Evolutionary conservation across 2,113 vertebrate genomes (phyloP), one percentile per base, ranked within the genome.

Genomic region (Dolichotis patagonum): DNA sequence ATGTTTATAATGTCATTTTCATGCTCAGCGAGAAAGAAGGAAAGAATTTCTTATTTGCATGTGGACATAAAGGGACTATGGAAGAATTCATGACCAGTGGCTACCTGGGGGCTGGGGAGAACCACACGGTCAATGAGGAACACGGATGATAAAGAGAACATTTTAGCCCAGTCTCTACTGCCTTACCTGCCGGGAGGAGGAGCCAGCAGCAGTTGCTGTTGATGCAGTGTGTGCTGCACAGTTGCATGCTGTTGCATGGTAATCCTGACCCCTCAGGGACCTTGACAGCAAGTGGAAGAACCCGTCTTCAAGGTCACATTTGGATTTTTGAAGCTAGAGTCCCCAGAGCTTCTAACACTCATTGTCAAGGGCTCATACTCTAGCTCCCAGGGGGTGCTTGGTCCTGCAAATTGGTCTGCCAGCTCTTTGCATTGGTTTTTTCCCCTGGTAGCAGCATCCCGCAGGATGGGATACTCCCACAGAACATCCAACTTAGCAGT

Each of bases 1-100:
- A 69, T 77, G 38, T 41, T 96, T 80, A 73, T 60, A 60, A 85
- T n/a, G n/a, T 85, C 60, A 85, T 9, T 52, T 81, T 60, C 41
- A 7, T 67, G 32, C 60, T 24, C 96, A 89, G 93, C 11, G 17
- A 89, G 26, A 4, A 90, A 92, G 58, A 90, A 87, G 62, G 89
- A 69, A 89, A 84, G 24, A 67, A 91, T 60, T 30, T 78, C 10
- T 6, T 46, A 54, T 93, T 93, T 90, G 41, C 81, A 92, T 2
- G 13, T 35, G 24, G 62, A 41, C 22, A 19, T 20, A 43, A 90
- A 38, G 62, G 63, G 41, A 46, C 5, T 71, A 16, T 80, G 54
- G 41, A 73, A 73, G n/a, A 85, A 91, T 35, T 14, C 24, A 85
- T 71, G 22, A 62, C 12, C 4, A 46, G 75, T 9, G 6, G 62